phyloP scores from a whole-genome alignment of 2,797 vertebrate genomes.

The Odontamblyopus lacepedii region DNA sequence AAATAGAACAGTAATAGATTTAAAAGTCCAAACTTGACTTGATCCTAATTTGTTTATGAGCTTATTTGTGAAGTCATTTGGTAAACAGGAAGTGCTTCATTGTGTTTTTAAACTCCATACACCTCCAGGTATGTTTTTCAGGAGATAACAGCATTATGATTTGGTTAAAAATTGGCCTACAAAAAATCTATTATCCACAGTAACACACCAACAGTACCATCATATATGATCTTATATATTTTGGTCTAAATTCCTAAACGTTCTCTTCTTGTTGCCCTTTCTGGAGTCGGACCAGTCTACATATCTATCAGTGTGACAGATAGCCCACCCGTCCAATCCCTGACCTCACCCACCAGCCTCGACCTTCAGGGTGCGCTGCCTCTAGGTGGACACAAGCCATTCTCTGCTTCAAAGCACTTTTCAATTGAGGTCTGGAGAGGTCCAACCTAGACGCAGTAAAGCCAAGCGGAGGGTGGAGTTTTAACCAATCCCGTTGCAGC shows the following conservation, averaged over 20 bases:
- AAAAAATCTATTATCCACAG: not conserved
- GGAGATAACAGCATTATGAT: too few relatives aligned
- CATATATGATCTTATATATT: conserved; percentile 1
- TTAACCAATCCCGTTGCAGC: conserved; percentile 19
- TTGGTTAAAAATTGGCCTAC: too few relatives aligned
- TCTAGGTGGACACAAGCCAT: conserved; percentile 66
- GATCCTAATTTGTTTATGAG: too few relatives aligned
- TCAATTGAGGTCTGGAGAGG: conserved; percentile 74
- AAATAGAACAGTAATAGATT: too few relatives aligned
- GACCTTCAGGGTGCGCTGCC: conserved; percentile 54
- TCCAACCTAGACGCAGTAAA: conserved; percentile 36
- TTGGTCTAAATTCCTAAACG: conserved; percentile 12
- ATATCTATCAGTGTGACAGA: conserved; percentile 59
- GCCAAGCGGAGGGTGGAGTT: conserved; percentile 30
- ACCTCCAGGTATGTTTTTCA: too few relatives aligned
- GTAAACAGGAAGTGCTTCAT: too few relatives aligned
- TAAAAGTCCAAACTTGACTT: not conserved
- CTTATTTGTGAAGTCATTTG: too few relatives aligned
- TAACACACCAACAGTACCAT: not conserved
- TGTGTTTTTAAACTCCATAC: too few relatives aligned
- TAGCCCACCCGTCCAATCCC: conserved; percentile 31
- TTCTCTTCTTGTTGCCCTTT: conserved; percentile 33
- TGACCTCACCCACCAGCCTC: conserved; percentile 47
- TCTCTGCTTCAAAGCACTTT: conserved; percentile 71
- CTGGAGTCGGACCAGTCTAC: conserved; percentile 26